phyloP scores from a whole-genome alignment of 2,797 vertebrate genomes.

The Eospalax fontanierii region DNA sequence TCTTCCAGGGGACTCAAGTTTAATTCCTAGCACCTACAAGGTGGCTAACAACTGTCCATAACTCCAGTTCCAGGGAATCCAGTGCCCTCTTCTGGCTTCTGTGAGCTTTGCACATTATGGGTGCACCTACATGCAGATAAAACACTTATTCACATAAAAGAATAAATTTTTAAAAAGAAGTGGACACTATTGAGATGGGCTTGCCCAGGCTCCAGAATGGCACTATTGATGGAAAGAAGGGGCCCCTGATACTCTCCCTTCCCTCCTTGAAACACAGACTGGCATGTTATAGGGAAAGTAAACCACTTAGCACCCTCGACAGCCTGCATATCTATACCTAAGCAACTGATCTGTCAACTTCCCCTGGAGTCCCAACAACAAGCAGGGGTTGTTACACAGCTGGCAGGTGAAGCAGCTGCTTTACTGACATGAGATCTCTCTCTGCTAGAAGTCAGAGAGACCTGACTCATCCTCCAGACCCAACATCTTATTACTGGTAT shows the following conservation, averaged over 20 bases:
- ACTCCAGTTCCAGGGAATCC: too few species aligned
- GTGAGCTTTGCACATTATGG: too few species aligned
- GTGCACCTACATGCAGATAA: too few species aligned
- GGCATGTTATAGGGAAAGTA: background rate
- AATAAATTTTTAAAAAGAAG: background rate
- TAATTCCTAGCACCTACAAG: too few species aligned
- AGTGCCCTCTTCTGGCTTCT: too few species aligned
- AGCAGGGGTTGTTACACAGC: too few species aligned
- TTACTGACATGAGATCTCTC: background rate
- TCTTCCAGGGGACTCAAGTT: too few species aligned
- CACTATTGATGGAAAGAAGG: background rate
- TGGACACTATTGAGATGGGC: background rate
- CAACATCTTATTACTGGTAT: background rate
- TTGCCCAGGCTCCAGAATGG: background rate
- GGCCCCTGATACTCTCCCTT: background rate
- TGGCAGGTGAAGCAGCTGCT: background rate
- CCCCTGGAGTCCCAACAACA: too few species aligned
- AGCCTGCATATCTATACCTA: background rate
- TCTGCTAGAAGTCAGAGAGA: background rate
- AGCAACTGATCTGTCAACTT: background rate
- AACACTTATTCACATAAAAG: too few species aligned
- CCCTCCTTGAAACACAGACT: background rate
- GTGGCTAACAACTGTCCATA: too few species aligned
- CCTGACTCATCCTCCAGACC: background rate
- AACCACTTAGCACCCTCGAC: background rate